Evolutionary conservation across 2,113 vertebrate species (phyloP).

Genomic region (Scomber japonicus): DNA sequence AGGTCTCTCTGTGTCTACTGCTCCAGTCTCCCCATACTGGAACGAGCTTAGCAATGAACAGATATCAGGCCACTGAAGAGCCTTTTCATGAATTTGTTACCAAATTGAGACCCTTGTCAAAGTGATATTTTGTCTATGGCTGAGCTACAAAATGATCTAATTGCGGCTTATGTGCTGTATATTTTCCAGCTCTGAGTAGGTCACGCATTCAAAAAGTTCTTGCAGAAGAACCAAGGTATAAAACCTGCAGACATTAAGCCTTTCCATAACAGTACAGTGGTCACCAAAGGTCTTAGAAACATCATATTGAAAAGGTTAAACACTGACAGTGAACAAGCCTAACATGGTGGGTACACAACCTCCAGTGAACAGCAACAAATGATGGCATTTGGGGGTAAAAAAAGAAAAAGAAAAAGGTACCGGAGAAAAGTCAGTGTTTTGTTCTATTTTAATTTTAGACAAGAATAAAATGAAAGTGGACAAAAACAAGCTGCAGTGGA

Average conservation of each 20-base stretch:
- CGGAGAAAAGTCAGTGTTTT: slow-evolving; percentile 23
- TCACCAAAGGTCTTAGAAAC: slow-evolving; percentile 73
- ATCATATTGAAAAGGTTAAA: slow-evolving; percentile 84
- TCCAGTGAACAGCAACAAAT: slow-evolving; percentile 71
- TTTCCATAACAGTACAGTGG: slow-evolving; percentile 49
- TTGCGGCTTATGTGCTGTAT: slow-evolving; percentile 24
- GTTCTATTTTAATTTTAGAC: slow-evolving; percentile 44
- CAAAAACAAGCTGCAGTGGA: slow-evolving; percentile 35
- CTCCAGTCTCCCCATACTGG: slow-evolving; percentile 45
- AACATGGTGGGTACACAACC: slow-evolving; percentile 78
- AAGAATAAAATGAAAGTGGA: slow-evolving; percentile 32
- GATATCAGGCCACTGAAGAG: slow-evolving; percentile 51
- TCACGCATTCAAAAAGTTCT: slow-evolving; percentile 40
- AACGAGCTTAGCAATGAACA: slow-evolving; percentile 54
- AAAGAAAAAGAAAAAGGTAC: slow-evolving; percentile 10
- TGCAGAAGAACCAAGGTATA: slow-evolving; percentile 27
- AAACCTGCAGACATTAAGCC: slow-evolving; percentile 60
- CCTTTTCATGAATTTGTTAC: slow-evolving; percentile 43
- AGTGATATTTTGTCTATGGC: slow-evolving; percentile 35
- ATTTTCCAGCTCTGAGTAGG: background rate
- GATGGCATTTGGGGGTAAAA: slow-evolving; percentile 68
- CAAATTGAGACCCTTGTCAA: slow-evolving; percentile 56
- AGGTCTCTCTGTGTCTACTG: slow-evolving; percentile 65
- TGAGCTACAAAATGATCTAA: slow-evolving; percentile 30
- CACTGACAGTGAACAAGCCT: slow-evolving; percentile 77